phyloP scores from a whole-genome alignment of 2,888 invertebrate genomes.

The Maniola hyperantus region DNA sequence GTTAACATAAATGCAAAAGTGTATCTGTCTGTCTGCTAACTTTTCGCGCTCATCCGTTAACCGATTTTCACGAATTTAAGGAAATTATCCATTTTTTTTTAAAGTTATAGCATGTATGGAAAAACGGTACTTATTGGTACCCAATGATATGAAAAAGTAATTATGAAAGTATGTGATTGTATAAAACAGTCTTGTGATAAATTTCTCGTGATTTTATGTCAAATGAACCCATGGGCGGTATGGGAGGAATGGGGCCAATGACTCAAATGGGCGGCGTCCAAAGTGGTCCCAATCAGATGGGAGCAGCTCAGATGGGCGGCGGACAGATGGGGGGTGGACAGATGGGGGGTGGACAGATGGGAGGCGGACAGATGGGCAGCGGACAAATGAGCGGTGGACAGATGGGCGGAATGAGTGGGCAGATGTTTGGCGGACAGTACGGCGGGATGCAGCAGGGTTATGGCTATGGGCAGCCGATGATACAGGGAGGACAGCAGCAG shows the following conservation, averaged over 20 bases:
- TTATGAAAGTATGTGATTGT: no score
- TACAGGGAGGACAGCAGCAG: constrained; percentile 79
- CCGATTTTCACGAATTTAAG: no score
- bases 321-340: constrained; percentile 71
- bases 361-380: constrained; percentile 62
- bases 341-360: constrained; percentile 68
- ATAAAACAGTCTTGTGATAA: no score
- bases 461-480: constrained; percentile 76
- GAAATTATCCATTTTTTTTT: no score
- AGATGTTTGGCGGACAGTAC: constrained; percentile 85
- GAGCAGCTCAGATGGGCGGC: constrained; percentile 59
- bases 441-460: constrained; percentile 84
- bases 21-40: no score
- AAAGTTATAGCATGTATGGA: no score
- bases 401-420: constrained; percentile 75
- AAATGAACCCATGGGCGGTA: constrained; percentile 77
- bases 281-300: constrained; percentile 73
- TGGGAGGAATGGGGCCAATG: constrained; percentile 77
- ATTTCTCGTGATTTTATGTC: constrained; percentile 50
- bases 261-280: constrained; percentile 59
- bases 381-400: constrained; percentile 68
- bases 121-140: no score
- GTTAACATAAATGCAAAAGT: no score
- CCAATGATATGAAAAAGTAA: no score
- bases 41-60: no score